Base-by-base conservation (phyloP, 2,797 vertebrate species). In the Cuniculus paca region DNA sequence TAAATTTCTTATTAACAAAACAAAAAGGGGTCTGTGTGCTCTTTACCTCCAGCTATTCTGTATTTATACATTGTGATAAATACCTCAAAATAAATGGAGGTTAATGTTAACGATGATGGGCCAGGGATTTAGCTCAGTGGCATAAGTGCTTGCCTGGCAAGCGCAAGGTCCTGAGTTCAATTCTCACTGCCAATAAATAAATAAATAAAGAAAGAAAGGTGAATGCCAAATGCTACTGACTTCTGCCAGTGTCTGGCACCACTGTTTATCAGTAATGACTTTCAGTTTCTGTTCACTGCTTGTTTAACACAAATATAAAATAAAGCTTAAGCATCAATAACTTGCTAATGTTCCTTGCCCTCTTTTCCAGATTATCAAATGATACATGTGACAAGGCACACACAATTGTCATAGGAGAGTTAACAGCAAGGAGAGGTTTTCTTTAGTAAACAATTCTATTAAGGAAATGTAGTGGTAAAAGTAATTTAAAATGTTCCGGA, bases 401-500 rank as follows among this genome's bases (percentile, higher is more conserved):
- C 3, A 26, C 19, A 42, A 2, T 52, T 52, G 61, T 68, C 63
- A 74, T 2, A n/a, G 4, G 58, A 61, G 52, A 70, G 4, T 31
- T 11, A 24, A 26, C 70, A 79, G 6, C 20, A n/a, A 28, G 88
- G 54, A 63, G 36, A 24, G 22, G 22, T 56, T 94, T 77, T 80
- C 75, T 61, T 90, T 52, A n/a, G 72, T 39, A 79, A 72, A 50
- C 75, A n/a, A 31, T 48, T 74, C 24, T 48, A 20, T 12, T 70
- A 52, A 84, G 60, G 42, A 42, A 52, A 39, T 14, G 61, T 70
- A 22, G 6, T 31, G 17, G 11, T 65, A 42, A n/a, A 50, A 24
- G 45, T 83, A 52, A 92, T 86, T 86, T 68, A 86, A 85, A 89
- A 36, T 56, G 48, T 89, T 84, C 16, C 14, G 28, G n/a, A 68